Evolutionary conservation across 2,888 invertebrate genomes (phyloP), one percentile per base, ranked within the genome.

Genomic region (Ophion slaviceki): DNA sequence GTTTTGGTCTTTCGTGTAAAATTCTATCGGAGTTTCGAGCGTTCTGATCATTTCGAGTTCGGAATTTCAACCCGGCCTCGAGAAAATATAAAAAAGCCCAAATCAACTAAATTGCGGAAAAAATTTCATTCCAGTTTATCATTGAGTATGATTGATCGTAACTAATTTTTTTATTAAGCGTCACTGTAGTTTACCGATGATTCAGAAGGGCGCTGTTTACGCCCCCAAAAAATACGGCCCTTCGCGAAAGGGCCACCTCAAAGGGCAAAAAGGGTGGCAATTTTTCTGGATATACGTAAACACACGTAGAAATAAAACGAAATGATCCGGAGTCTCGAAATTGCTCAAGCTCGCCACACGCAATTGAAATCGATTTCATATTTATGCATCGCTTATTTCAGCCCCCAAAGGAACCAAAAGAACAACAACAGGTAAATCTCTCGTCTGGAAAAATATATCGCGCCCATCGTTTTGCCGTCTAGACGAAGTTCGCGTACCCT

Each of bases 401-500:
- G 11, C 10, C 11, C 8, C 2, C 11, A 10, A 61, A n/a, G n/a
- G 8, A 14, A 17, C 14, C 28, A 47, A 47, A 11, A 47, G 1
- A 67, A 67, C 14, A 17, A 59, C 53, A 28, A 36, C 8, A 47
- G 61, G 17, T 36, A 32, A 57, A 67, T 67, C 20, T 67, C 24
- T 67, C 67, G 67, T 66, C 76, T 66, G 57, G 76, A 67, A 67
- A 66, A 77, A 82, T 59, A 77, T 32, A 76, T 62, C 14, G 24
- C 40, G 20, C 14, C 53, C n/a, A 59, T 70, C 77, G 66, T 78
- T 82, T 82, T 45, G 40, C 74, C 40, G 78, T 83, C 82, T 83
- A 79, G 78, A 79, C 82, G 24, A 78, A 36, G 53, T 68, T 28
- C 78, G 68, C 70, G 24, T 36, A 66, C 36, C 72, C 36, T 70